These are phyloP conservation scores for Antheraea mylitta DNA, from an alignment of 1,140 invertebrate genomes.

Conservation along the genomic window DNA sequence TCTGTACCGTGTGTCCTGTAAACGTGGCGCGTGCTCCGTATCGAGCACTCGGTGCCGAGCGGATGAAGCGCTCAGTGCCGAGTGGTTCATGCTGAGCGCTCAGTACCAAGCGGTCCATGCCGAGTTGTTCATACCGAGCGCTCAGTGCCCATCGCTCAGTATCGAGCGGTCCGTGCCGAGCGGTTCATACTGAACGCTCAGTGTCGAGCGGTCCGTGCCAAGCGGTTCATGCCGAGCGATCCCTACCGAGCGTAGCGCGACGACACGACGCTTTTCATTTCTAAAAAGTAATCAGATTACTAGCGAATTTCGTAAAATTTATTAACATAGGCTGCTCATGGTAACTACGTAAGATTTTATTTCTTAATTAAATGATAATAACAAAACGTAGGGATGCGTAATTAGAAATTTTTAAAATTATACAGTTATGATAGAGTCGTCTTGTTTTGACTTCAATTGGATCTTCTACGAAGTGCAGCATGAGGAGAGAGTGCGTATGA, in stretches of 20 bases:
- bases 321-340: conserved; percentile 76
- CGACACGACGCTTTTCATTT: conserved; percentile 68
- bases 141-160: too few species aligned
- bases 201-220: too few species aligned
- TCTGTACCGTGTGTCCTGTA: not conserved
- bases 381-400: conserved; percentile 76
- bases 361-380: conserved; percentile 78
- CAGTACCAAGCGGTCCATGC: too few species aligned
- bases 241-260: conserved; percentile 20
- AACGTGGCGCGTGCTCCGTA: too few species aligned
- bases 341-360: conserved; percentile 76
- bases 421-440: conserved; percentile 75
- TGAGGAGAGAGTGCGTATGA: not conserved
- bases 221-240: too few species aligned
- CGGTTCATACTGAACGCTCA: too few species aligned
- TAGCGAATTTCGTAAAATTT: conserved; percentile 74
- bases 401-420: conserved; percentile 79
- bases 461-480: conserved; percentile 26
- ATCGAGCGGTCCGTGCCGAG: too few species aligned
- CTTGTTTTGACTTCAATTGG: conserved; percentile 56
- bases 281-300: conserved; percentile 67
- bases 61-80: too few species aligned
- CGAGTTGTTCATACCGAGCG: too few species aligned
- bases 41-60: too few species aligned
- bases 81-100: too few species aligned